Evolutionary conservation across 2,113 vertebrate genomes (phyloP), one percentile per base, ranked within the genome.

Genomic region (Aptenodytes forsteri): DNA sequence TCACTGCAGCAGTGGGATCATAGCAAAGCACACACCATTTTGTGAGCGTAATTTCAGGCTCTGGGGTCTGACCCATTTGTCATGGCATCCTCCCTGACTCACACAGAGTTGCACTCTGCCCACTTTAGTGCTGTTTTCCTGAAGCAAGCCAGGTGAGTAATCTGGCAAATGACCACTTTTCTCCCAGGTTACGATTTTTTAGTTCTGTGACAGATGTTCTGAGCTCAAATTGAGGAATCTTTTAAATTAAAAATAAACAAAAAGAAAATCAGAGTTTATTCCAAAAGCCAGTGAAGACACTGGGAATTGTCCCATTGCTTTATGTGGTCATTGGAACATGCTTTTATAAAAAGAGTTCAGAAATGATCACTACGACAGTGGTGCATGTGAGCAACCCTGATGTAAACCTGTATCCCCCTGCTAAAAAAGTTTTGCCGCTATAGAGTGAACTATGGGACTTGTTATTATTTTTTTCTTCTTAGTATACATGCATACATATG

Each of bases 391-490:
- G 92, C 95, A 96, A 83, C 91, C 96, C 82, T 72, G 32, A 73
- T 20, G 78, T 70, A 84, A 95, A 64, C 80, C 62, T 73, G 20
- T 88, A 97, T 86, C 92, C 94, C 95, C 97, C 92, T 38, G 66
- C 97, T 97, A 42, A 96, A 96, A 86, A 80, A 75, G 67, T 96
- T 98, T 97, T 87, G 93, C 97, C 91, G 82, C 95, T 97, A 66
- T 96, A 98, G 96, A 97, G 95, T 97, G 93, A 98, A 97, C 94
- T 89, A 92, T 95, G 98, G 96, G 95, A 98, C 96, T 98, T 97
- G 72, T 96, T 94, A 73, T 96, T 97, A 87, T 76, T 80, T 95
- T 97, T 91, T 94, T 94, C 84, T 95, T 93, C 95, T 94, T 97
- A 92, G 97, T 81, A 84, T 91, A 97, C 97, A 98, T 96, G 79